These are phyloP conservation scores for Caenorhabditis zanzibari DNA, from an alignment of 2,888 invertebrate genomes.

Conservation along the genomic window DNA sequence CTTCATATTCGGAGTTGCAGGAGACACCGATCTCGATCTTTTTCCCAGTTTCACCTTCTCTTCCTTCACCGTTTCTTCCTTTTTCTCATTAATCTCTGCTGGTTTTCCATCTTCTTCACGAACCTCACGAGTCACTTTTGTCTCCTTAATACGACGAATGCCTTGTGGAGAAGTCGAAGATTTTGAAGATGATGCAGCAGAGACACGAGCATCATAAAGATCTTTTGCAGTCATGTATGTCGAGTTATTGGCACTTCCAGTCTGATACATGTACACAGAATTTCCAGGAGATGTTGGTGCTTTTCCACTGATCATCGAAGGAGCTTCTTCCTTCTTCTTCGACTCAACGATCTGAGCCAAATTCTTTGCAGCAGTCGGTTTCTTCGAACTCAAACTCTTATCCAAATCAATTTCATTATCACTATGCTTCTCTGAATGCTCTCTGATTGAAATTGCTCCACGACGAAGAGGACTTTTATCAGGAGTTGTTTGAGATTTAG, in stretches of 20 bases:
- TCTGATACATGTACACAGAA: constrained; percentile 35
- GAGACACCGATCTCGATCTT: constrained; percentile 28
- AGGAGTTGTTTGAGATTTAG: constrained; percentile 13
- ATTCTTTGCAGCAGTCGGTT: constrained; percentile 36
- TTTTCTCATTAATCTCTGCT: constrained; percentile 55
- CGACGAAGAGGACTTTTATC: neutral
- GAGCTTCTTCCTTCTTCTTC: constrained; percentile 24
- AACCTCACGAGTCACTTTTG: constrained; percentile 64
- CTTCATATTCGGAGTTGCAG: constrained; percentile 36
- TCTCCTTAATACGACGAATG: constrained; percentile 59
- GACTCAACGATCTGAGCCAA: neutral
- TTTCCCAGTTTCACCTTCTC: constrained; percentile 50
- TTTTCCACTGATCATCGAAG: constrained; percentile 22
- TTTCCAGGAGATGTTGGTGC: constrained; percentile 19
- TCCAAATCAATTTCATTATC: constrained; percentile 61
- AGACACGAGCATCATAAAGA: constrained; percentile 18
- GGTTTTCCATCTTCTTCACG: constrained; percentile 55
- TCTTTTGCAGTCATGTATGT: constrained; percentile 23
- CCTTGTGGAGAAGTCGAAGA: constrained; percentile 36
- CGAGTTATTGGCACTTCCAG: constrained; percentile 21
- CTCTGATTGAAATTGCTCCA: constrained; percentile 1
- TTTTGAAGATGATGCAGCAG: neutral
- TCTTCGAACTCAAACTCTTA: constrained; percentile 51
- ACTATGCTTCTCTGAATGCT: neutral
- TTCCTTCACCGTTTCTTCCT: constrained; percentile 61